phyloP scores from a whole-genome alignment of 1,140 invertebrate genomes.

The Charaxes varanes region DNA sequence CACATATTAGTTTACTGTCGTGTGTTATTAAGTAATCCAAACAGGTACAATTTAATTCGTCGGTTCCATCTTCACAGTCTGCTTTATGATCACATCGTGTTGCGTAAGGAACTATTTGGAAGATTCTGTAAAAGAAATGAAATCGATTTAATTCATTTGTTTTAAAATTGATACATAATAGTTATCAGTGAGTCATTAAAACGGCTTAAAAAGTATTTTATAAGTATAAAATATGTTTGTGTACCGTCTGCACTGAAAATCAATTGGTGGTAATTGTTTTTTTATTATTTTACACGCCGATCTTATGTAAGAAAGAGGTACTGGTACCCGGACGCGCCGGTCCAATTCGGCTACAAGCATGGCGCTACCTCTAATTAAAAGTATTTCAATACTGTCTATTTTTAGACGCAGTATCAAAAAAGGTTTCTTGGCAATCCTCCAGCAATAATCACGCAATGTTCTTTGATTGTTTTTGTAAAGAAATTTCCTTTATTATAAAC shows the following conservation, averaged over 20 bases:
- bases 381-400: too few relatives aligned
- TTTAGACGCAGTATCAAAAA: too few relatives aligned
- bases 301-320: too few relatives aligned
- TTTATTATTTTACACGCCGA: slow-evolving; percentile 42
- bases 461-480: too few relatives aligned
- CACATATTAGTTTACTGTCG: slow-evolving; percentile 79
- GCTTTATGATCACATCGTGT: slow-evolving; percentile 80
- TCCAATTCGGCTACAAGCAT: too few relatives aligned
- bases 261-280: slow-evolving; percentile 35
- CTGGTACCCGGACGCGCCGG: too few relatives aligned
- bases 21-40: slow-evolving; percentile 76
- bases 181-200: too few relatives aligned
- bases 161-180: background rate
- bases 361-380: too few relatives aligned
- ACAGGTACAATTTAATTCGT: slow-evolving; percentile 85
- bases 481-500: too few relatives aligned
- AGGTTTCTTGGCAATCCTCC: too few relatives aligned
- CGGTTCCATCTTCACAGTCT: slow-evolving; percentile 88
- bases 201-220: slow-evolving; percentile 6
- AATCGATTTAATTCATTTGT: background rate
- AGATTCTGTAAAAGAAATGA: slow-evolving; percentile 67
- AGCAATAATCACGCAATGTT: too few relatives aligned
- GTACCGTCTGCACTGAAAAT: slow-evolving; percentile 59
- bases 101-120: slow-evolving; percentile 76
- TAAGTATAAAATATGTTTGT: slow-evolving; percentile 7